Evolutionary conservation across 2,888 invertebrate species (phyloP).

Genomic region (Megaustenia siamemsis): DNA sequence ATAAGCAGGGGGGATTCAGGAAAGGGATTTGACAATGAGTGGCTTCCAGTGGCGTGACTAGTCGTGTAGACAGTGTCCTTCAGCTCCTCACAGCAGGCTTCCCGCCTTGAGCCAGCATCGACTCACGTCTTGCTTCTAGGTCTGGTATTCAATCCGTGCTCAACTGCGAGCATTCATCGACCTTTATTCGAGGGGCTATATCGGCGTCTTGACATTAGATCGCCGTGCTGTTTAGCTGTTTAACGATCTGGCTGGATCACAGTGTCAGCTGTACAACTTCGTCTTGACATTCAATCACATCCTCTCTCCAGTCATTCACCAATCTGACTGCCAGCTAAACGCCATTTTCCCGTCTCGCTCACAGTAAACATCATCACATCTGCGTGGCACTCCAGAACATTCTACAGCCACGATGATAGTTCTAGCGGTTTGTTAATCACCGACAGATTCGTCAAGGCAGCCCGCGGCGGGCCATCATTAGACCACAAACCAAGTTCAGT

Average conservation of each 20-base stretch:
- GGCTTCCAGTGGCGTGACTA: constrained; percentile 37
- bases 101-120: constrained; percentile 39
- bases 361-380: constrained; percentile 30
- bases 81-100: constrained; percentile 29
- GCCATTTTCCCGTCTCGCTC: constrained; percentile 10
- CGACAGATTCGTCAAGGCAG: not conserved
- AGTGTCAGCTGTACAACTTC: constrained; percentile 22
- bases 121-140: constrained; percentile 30
- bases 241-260: constrained; percentile 40
- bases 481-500: constrained; percentile 33
- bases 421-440: constrained; percentile 39
- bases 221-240: constrained; percentile 40
- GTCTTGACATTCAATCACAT: constrained; percentile 48
- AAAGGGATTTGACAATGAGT: constrained; percentile 18
- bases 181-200: constrained; percentile 33
- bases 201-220: constrained; percentile 49
- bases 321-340: constrained; percentile 43
- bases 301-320: constrained; percentile 33
- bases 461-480: constrained; percentile 46
- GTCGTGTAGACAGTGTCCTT: constrained; percentile 33
- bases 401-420: not conserved
- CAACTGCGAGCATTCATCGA: constrained; percentile 43
- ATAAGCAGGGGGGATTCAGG: not conserved
- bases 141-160: constrained; percentile 40
- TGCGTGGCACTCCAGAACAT: constrained; percentile 22